Evolutionary conservation across 2,888 invertebrate genomes (phyloP).

Genomic region (Meteorus colon): DNA sequence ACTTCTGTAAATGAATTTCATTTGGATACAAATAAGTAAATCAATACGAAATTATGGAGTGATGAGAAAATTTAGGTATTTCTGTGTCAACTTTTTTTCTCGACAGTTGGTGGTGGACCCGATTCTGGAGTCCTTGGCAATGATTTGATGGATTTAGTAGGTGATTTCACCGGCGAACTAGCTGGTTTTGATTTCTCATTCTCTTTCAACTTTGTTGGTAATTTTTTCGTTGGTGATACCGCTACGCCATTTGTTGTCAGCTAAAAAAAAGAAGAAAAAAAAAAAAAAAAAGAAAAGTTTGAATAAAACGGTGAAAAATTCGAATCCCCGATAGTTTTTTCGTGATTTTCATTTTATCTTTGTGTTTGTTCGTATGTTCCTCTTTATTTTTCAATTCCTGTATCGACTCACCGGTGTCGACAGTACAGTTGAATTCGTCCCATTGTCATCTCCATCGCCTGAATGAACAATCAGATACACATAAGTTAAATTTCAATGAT

Average conservation of each 20-base stretch:
- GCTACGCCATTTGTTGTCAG: slow-evolving; percentile 79
- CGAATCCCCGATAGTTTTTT: neutral
- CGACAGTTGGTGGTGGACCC: slow-evolving; percentile 74
- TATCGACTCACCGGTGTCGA: slow-evolving; percentile 80
- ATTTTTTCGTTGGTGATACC: slow-evolving; percentile 81
- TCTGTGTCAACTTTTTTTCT: slow-evolving; percentile 82
- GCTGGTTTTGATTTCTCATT: slow-evolving; percentile 73
- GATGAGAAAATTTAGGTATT: slow-evolving; percentile 25
- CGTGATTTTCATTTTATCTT: neutral
- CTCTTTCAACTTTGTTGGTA: slow-evolving; percentile 76
- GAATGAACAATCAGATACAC: slow-evolving; percentile 59
- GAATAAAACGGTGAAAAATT: neutral
- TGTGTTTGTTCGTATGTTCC: neutral
- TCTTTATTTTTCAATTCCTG: slow-evolving; percentile 13
- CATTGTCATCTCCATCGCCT: slow-evolving; percentile 90
- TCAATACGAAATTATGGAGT: neutral
- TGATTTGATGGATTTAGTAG: slow-evolving; percentile 77
- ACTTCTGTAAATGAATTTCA: slow-evolving; percentile 77
- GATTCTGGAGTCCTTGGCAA: slow-evolving; percentile 84
- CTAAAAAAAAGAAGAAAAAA: neutral
- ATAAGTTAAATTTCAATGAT: neutral
- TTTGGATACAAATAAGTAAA: neutral
- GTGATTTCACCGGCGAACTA: slow-evolving; percentile 74
- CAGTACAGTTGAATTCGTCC: slow-evolving; percentile 87
- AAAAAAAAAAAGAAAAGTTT: slow-evolving; percentile 16